Base-by-base conservation (phyloP, 2,797 vertebrate species). In the Urosaurus nigricauda region DNA sequence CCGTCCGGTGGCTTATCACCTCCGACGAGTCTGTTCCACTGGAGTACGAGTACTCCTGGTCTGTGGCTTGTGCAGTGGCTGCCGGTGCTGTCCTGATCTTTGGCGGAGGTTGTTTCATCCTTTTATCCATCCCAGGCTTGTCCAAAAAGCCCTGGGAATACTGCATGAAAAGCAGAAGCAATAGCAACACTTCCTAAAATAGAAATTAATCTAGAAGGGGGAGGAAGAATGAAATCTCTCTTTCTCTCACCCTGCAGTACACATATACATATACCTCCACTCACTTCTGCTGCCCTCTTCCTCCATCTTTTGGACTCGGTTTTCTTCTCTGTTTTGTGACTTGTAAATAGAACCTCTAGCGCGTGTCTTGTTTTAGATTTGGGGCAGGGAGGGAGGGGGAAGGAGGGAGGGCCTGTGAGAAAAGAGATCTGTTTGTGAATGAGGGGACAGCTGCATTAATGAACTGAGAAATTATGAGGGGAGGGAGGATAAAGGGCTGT, bases 41-140 rank as follows among this genome's bases (percentile, higher is more conserved):
- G 78, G 95, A 97, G 92, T 97, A 98, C 0, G 97, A 98, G 86
- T 97, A 98, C 88, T 98, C 98, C 88, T 98, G 98, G 98, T 99
- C 98, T 0, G 96, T 98, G 93, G 97, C 96, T 79, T 99, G 98
- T 1, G 96, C 97, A 6, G 96, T 97, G 80, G 97, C 96, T 0
- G 98, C 98, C 0, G 97, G 97, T 83, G 96, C 96, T 58, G 89
- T 98, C 85, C 97, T 98, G 77, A 97, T 98, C 87, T 83, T 98
- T 1, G 98, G 95, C 0, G 97, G 98, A 0, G n/a, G 96, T 90
- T 96, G 97, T 87, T 98, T 98, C 88, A 92, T 98, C 86, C 81
- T 98, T 88, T 96, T 98, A 78, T 95, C 97, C 12, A 94, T 98
- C 84, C 97, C 98, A 14, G 94, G 94, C 92, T 96, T 94, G 92